Percentiles rank a stretch among this genome's conserved stretches.
phyloP scores from a whole-genome alignment of 2,797 vertebrate genomes.

The Syngnathus acus region DNA sequence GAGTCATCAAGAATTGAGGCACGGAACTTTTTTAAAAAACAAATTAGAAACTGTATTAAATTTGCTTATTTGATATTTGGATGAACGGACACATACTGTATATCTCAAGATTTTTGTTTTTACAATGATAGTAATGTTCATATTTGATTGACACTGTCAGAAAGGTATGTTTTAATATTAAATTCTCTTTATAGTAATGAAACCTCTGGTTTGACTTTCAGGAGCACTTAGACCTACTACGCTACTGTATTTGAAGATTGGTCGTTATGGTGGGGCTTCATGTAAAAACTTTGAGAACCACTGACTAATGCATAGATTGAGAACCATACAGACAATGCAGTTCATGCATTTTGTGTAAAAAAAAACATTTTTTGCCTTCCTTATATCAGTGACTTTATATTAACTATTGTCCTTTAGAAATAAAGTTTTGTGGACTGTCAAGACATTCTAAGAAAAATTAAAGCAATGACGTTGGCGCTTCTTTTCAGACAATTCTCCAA shows the following conservation, averaged over 20 bases:
- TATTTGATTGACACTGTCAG: not conserved
- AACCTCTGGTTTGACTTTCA: not conserved
- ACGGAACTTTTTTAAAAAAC: not conserved
- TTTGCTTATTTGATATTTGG: not conserved
- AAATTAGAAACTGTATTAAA: not conserved
- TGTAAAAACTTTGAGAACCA: too few species aligned
- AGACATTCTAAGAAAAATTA: not conserved
- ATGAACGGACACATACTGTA: too few species aligned
- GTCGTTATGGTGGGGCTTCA: not conserved
- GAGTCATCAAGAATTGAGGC: not conserved
- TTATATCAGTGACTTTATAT: not conserved
- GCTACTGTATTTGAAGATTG: not conserved
- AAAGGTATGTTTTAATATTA: not conserved
- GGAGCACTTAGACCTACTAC: not conserved
- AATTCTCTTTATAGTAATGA: not conserved
- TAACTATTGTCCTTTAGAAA: not conserved
- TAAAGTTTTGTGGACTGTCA: not conserved
- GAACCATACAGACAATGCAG: not conserved
- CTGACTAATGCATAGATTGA: too few species aligned
- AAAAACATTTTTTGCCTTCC: not conserved
- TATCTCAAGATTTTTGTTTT: not conserved
- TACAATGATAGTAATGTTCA: not conserved
- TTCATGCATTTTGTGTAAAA: not conserved
- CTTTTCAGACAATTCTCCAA: conserved; percentile 2
- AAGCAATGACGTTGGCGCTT: not conserved